Base-by-base conservation (phyloP, 1,140 invertebrate genomes). In the Campoletis sonorensis region DNA sequence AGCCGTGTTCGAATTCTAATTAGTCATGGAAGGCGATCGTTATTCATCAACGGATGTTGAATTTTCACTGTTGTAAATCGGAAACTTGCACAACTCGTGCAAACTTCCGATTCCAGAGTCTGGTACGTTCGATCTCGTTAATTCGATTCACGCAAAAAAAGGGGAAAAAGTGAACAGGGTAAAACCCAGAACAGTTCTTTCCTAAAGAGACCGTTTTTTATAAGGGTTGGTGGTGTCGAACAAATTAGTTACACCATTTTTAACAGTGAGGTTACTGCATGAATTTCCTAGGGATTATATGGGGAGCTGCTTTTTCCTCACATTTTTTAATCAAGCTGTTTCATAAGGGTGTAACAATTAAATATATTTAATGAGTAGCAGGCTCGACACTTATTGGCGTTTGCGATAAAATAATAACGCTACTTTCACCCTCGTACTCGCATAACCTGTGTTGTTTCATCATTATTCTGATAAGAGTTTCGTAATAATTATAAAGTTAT, bases 201-300 rank as follows among this genome's bases (percentile, higher is more conserved):
- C 15, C 54, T 10, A 4, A n/a, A 58, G 5, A n/a, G 21, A 58
- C 3, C 18, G 54, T 23, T 58, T 23, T 58, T 58, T 58, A 23
- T 23, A 4, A 58, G 5, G 54, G 54, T 21, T 58, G 5, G 54
- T n/a, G 54, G 21, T 4, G 4, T 8, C 5, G 1, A 21, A n/a
- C 21, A 58, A 58, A 58, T 58, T 58, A 58, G 54, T 58, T 58
- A 21, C 54, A 23, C 54, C 3, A 58, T 58, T 58, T 58, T 58
- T 45, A 45, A 45, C 40, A 45, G 40, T 45, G 3, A 45, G 8
- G 5, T 45, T 4, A 45, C 13, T 45, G 40, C 40, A 45, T 45
- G 40, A 45, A 13, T 45, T 45, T 13, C 11, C 40, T 45, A 11
- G 40, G 40, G 40, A 13, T 45, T 45, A 45, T 45, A 45, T 45